These are phyloP conservation scores for Agapornis canus DNA, from an alignment of 2,797 vertebrate genomes.

Conservation along the genomic window DNA sequence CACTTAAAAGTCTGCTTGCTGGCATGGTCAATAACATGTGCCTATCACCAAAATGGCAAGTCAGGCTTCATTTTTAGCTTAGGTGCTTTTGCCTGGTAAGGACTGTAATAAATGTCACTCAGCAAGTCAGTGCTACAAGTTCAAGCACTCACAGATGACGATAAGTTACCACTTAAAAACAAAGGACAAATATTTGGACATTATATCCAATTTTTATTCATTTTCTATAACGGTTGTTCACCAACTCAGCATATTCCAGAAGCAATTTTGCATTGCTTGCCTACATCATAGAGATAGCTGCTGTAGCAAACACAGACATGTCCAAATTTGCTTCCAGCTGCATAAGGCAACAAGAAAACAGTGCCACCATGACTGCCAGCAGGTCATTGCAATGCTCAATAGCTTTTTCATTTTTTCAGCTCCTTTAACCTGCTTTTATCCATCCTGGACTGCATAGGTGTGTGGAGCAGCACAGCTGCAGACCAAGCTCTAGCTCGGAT, in stretches of 20 bases:
- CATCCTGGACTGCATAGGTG: background rate
- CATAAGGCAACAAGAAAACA: background rate
- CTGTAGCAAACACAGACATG: background rate
- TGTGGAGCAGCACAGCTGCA: background rate
- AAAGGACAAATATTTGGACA: background rate
- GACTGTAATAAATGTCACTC: background rate
- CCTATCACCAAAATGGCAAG: background rate
- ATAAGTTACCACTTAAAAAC: background rate
- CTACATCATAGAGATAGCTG: rapidly evolving
- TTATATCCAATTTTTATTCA: background rate
- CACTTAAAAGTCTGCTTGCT: background rate
- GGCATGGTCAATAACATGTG: rapidly evolving
- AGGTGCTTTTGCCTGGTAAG: background rate
- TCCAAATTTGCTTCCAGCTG: background rate
- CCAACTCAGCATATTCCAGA: background rate
- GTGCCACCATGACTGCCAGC: background rate
- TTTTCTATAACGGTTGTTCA: background rate
- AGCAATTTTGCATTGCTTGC: background rate
- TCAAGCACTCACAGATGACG: rapidly evolving
- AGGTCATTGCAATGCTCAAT: background rate
- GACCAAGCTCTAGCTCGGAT: background rate
- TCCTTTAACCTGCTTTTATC: background rate
- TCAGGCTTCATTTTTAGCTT: background rate
- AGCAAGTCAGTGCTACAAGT: background rate
- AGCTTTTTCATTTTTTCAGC: background rate